Conservation (phyloP, 2,888 invertebrate species). For the Orgyia antiqua region DNA sequence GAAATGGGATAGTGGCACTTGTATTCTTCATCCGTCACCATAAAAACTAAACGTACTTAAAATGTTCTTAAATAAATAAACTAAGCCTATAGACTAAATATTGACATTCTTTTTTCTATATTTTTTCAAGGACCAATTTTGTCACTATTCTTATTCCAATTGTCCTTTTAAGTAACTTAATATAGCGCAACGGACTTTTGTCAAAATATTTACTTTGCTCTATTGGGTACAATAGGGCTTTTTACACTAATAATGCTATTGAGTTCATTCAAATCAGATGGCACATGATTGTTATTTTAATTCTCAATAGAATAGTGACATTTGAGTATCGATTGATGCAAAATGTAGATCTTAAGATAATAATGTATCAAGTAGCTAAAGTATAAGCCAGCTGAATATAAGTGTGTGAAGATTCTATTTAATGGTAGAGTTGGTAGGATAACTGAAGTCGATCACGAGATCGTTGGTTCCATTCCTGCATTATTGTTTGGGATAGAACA, state of each 20-base stretch:
- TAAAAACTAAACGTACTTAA: too few species aligned
- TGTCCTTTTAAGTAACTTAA: constrained; percentile 66
- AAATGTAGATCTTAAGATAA: constrained; percentile 60
- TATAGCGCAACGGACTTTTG: constrained; percentile 68
- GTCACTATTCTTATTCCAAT: constrained; percentile 43
- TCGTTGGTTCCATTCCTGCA: too few species aligned
- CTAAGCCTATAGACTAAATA: too few species aligned
- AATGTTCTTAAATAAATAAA: too few species aligned
- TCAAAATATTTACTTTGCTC: constrained; percentile 74
- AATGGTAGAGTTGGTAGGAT: too few species aligned
- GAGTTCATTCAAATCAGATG: constrained; percentile 43
- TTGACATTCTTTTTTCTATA: constrained; percentile 20
- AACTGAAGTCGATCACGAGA: too few species aligned
- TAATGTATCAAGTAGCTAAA: constrained; percentile 50
- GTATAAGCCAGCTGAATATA: constrained; percentile 19
- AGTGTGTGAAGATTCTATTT: constrained; percentile 12
- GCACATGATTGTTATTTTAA: constrained; percentile 66
- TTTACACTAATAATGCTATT: constrained; percentile 68
- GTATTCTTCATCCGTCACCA: too few species aligned
- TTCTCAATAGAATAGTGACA: constrained; percentile 49
- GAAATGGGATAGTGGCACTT: too few species aligned
- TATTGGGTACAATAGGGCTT: constrained; percentile 51
- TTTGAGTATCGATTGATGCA: constrained; percentile 44
- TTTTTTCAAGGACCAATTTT: constrained; percentile 41
- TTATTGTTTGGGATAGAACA: too few species aligned